Evolutionary conservation across 2,888 invertebrate species (phyloP).

Genomic region (Adelphocoris suturalis): DNA sequence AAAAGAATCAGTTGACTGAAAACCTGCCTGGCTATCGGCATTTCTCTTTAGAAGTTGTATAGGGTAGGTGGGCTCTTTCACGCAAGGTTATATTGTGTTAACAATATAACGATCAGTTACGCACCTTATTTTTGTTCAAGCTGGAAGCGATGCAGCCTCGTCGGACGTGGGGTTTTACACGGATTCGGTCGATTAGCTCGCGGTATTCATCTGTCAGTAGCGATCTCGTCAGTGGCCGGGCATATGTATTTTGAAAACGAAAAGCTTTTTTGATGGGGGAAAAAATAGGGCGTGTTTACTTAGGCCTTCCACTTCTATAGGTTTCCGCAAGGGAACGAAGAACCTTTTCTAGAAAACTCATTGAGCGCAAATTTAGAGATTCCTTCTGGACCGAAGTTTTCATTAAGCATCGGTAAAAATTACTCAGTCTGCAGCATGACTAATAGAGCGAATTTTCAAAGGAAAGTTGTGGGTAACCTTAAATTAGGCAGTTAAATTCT

Average conservation of each 20-base stretch:
- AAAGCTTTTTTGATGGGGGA: no score
- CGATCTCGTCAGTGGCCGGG: background rate
- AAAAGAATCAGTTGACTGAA: constrained; percentile 13
- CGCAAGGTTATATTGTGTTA: background rate
- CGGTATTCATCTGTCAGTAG: background rate
- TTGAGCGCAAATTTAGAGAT: no score
- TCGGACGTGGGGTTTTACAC: background rate
- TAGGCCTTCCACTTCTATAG: background rate
- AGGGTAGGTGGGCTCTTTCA: constrained; percentile 13
- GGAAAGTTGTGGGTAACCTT: no score
- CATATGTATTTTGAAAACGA: background rate
- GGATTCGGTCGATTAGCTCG: constrained; percentile 3
- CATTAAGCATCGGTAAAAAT: no score
- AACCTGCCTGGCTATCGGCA: background rate
- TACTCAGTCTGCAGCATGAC: no score
- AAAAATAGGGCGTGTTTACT: background rate
- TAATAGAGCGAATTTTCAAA: no score
- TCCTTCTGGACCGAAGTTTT: no score
- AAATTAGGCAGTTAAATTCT: no score
- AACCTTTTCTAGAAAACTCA: no score
- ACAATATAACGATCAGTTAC: background rate
- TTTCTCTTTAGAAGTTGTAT: background rate
- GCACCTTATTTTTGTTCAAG: background rate
- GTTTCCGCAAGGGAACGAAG: no score
- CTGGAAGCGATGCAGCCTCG: background rate